Conservation (phyloP, 2,888 invertebrate genomes). For the Piscicola geometra region DNA sequence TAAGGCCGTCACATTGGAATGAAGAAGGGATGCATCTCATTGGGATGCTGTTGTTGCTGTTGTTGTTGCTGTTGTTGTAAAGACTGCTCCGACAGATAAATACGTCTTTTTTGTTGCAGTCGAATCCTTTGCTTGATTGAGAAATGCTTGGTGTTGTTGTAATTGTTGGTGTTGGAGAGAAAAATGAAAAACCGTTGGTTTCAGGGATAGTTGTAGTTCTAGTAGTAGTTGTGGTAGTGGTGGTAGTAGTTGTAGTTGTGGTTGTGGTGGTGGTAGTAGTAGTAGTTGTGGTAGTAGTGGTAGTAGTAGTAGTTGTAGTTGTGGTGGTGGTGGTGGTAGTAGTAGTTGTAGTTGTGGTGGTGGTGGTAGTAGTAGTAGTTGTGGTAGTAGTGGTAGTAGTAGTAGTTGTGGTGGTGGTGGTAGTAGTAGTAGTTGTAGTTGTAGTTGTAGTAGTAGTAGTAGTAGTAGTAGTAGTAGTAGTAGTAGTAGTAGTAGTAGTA, state of each 20-base stretch:
- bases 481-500: conserved; percentile 27
- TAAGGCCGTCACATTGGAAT: conserved; percentile 11
- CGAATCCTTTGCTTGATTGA: background rate
- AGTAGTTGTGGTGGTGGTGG: conserved; percentile 15
- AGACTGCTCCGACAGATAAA: background rate
- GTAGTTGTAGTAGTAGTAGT: conserved; percentile 30
- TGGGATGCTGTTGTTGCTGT: conserved; percentile 2
- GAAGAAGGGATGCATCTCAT: background rate
- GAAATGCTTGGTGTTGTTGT: background rate
- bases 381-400: background rate
- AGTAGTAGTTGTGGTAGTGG: background rate
- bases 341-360: conserved; percentile 19
- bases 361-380: conserved; percentile 6
- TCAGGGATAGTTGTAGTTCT: background rate
- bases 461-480: conserved; percentile 22
- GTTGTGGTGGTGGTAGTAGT: conserved; percentile 18
- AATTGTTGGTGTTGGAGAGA: background rate
- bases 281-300: conserved; percentile 26
- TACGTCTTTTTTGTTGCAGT: background rate
- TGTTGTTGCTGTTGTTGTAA: conserved; percentile 5
- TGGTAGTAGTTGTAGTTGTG: background rate
- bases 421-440: conserved; percentile 14
- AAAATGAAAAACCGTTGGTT: too few species aligned
- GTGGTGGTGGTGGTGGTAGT: conserved; percentile 23
- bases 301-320: conserved; percentile 25